Base-by-base conservation (phyloP, 2,888 invertebrate genomes). In the Tipula lateralis region DNA sequence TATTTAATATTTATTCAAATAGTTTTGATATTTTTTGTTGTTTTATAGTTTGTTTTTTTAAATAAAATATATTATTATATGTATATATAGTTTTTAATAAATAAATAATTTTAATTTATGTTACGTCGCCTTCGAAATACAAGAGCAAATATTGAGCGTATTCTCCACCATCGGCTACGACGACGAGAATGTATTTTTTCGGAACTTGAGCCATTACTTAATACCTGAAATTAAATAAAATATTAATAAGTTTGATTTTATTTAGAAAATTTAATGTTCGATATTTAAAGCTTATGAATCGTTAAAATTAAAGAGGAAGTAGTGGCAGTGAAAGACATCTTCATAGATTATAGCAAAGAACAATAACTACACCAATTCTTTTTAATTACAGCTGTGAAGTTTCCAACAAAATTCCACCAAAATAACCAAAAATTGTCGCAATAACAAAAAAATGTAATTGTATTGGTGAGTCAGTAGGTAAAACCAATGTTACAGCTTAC, bases 111-210 rank as follows among this genome's bases (percentile, higher is more conserved):
- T 87, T 87, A 90, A 86, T 90, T 90, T 84, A 89, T 86, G 86
- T 90, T 90, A 84, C 90, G 88, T 85, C 90, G 87, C 85, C 90
- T 88, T 32, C 90, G 88, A 87, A 96, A 96, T 86, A 96, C 95
- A 86, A 96, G 92, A 84, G 96, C 95, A 88, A 96, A 95, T 88
- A 96, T 96, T 87, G 96, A 96, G 88, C 96, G 92, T 85, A 96
- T 91, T 19, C 96, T 92, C 91, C 95, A 94, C 96, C 96, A 96
- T 86, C 95, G 94, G 86, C 96, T 94, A 86, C 95, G 93, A 84
- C 95, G 94, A 44, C 92, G 92, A 7, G 90, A 88, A 86, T 91
- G 90, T 34, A 91, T 88, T 87, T 90, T 91, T 85, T 90, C 91
- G 0, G 90, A 90, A 86, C 91, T 91, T 83, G 91, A 91, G 85